Percentiles rank a stretch among this genome's conserved stretches.
Conservation (phyloP, 2,888 invertebrate species). For the Heliconius cydno region DNA sequence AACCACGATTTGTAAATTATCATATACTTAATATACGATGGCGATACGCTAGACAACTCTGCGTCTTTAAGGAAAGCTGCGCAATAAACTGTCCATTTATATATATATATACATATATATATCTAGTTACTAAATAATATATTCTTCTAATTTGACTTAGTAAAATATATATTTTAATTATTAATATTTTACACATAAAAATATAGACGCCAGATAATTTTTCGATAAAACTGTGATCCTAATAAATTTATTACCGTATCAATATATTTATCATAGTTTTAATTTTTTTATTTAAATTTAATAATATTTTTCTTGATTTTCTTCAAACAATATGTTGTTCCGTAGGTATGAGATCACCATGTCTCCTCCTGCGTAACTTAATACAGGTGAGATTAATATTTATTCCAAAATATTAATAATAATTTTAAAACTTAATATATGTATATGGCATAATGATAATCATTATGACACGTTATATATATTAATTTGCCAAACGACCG, state of each 20-base stretch:
- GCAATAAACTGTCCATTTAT: constrained; percentile 44
- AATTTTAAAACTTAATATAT: constrained; percentile 17
- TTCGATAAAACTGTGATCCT: neutral
- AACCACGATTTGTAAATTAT: constrained; percentile 29
- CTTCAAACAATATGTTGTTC: constrained; percentile 1
- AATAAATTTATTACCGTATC: neutral
- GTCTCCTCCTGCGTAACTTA: constrained; percentile 21
- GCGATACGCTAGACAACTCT: constrained; percentile 35
- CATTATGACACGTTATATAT: constrained; percentile 9
- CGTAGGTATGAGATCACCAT: constrained; percentile 24
- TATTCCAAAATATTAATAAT: constrained; percentile 26
- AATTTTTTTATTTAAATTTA: neutral
- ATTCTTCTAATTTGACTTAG: neutral
- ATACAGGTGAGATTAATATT: constrained; percentile 11
- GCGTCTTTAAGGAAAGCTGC: constrained; percentile 48
- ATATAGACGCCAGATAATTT: neutral
- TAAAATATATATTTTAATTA: neutral
- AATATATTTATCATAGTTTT: neutral
- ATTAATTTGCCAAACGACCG: constrained; percentile 28
- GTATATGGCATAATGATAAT: constrained; percentile 20
- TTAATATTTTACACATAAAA: neutral
- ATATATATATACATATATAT: constrained; percentile 23
- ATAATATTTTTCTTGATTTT: neutral
- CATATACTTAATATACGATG: constrained; percentile 6
- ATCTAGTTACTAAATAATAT: too few relatives aligned